Base-by-base conservation (phyloP, 2,797 vertebrate genomes). In the Falco rusticolus region DNA sequence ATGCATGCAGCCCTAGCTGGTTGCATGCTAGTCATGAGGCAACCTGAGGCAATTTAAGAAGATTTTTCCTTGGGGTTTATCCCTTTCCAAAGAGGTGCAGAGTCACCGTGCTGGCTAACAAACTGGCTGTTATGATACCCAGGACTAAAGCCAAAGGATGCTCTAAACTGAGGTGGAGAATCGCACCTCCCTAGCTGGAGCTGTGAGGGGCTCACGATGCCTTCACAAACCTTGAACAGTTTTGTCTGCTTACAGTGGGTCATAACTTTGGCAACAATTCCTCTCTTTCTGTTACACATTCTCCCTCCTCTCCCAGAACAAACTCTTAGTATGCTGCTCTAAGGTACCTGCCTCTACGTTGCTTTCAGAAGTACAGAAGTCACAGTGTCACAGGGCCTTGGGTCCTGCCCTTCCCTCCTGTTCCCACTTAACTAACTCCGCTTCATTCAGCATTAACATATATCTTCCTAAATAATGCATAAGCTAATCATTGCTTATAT, bases 401-500 rank as follows among this genome's bases (percentile, higher is more conserved):
- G 19, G 41, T n/a, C 37, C 54, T 79, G 50, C 74, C 39, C 31
- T 90, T 90, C 43, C 56, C 37, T 93, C 66, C 74, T 77, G 39
- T 68, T 94, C 29, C 63, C 3, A 2, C 75, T 93, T 94, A 87
- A 90, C 83, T 64, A 94, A 93, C 64, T 79, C 66, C 1, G 9
- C 80, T 96, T 91, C 85, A 92, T 65, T 89, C 89, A 92, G 90
- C 57, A 66, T 95, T 95, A 97, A 89, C 91, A 93, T 89, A 71
- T 75, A 94, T 81, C 81, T 91, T 91, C 75, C 79, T 97, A 95
- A 97, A 97, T 96, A 97, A 97, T 96, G 89, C 76, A 97, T 92
- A 92, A 96, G 25, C 79, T 96, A 96, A 97, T 96, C 87, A 96
- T 72, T 92, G 81, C 89, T 92, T 89, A 81, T 89, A 94, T 91